phyloP scores from a whole-genome alignment of 2,113 vertebrate genomes.

The Tachysurus vachellii region DNA sequence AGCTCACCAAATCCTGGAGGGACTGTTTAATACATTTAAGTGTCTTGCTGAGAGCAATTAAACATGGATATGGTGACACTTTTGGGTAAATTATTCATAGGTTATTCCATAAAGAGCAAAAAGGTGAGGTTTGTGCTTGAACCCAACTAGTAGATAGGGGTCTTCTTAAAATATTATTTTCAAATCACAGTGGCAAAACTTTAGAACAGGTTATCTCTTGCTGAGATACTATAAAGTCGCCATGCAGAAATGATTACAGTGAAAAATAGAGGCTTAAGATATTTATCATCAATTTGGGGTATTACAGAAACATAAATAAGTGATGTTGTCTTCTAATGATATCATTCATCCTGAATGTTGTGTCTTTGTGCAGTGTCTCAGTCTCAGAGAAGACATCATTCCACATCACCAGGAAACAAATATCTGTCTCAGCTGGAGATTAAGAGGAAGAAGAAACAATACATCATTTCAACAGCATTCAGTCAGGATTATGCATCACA shows the following conservation, averaged over 20 bases:
- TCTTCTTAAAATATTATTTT: constrained; percentile 22
- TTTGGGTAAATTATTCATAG: constrained; percentile 52
- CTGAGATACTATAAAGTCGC: constrained; percentile 52
- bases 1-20: background rate
- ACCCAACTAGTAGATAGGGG: constrained; percentile 11
- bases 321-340: constrained; percentile 53
- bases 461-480: constrained; percentile 35
- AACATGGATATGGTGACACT: constrained; percentile 53
- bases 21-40: constrained; percentile 60
- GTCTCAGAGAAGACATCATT: constrained; percentile 42
- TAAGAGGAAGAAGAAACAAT: constrained; percentile 29
- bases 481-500: constrained; percentile 38
- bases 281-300: constrained; percentile 53
- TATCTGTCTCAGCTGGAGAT: constrained; percentile 45
- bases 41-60: constrained; percentile 65
- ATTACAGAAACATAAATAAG: constrained; percentile 62
- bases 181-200: constrained; percentile 48
- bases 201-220: constrained; percentile 42
- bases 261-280: constrained; percentile 65
- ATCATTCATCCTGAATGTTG: constrained; percentile 51
- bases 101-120: background rate
- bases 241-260: constrained; percentile 52
- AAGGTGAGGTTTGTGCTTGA: constrained; percentile 26
- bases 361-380: constrained; percentile 40
- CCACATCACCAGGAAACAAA: constrained; percentile 34